These are phyloP conservation scores for Gobiocypris rarus DNA, from an alignment of 2,113 vertebrate species.

Conservation along the genomic window DNA sequence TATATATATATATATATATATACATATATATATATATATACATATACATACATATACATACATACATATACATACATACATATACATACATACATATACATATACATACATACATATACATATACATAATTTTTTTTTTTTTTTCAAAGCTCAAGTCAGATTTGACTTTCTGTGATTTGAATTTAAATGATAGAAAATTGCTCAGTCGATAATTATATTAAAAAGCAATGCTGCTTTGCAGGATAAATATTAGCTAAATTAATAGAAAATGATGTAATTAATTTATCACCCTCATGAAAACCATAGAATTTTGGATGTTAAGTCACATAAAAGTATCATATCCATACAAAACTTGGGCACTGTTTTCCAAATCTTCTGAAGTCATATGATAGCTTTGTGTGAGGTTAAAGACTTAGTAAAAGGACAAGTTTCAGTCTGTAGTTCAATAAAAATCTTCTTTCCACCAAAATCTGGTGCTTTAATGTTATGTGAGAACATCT, in stretches of 20 bases:
- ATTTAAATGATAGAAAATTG: background rate
- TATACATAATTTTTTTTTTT: background rate
- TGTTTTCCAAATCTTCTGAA: background rate
- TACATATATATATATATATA: too few species aligned
- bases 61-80: too few species aligned
- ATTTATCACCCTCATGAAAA: background rate
- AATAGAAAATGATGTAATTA: background rate
- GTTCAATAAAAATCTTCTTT: background rate
- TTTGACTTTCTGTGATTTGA: background rate
- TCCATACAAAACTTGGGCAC: background rate
- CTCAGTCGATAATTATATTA: background rate
- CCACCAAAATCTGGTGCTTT: background rate
- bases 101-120: too few species aligned
- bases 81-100: too few species aligned
- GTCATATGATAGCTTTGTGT: background rate
- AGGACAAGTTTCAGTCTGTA: background rate
- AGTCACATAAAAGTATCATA: conserved; percentile 1
- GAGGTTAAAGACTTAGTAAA: background rate
- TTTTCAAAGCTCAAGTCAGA: conserved; percentile 4
- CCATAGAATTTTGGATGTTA: background rate
- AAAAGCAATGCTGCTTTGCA: background rate
- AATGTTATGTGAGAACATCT: background rate
- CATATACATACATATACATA: too few species aligned
- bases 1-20: too few species aligned
- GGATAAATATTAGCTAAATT: background rate